Evolutionary conservation across 2,113 vertebrate genomes (phyloP).

Genomic region (Conger conger): DNA sequence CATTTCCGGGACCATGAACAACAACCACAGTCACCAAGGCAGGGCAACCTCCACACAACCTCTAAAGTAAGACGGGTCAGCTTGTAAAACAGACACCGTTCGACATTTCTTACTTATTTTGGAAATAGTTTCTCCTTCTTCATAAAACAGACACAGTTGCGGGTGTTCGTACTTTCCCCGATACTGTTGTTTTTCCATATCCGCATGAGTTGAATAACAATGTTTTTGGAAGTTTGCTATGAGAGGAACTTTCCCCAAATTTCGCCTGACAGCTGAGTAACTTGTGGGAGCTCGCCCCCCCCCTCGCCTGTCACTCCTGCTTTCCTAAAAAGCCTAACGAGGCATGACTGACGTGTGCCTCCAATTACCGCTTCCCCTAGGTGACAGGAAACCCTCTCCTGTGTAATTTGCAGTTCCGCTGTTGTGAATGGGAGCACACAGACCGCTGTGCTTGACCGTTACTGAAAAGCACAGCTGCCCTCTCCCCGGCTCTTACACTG

Average conservation of each 20-base stretch:
- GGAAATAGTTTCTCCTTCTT: too few species aligned
- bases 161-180: background rate
- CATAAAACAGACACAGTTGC: too few species aligned
- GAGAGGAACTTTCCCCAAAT: background rate
- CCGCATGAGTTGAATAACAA: background rate
- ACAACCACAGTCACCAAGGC: background rate
- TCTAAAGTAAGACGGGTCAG: background rate
- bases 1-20: background rate
- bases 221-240: background rate
- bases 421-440: background rate
- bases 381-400: background rate
- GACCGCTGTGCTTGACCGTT: background rate
- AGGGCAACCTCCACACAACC: too few species aligned
- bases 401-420: background rate
- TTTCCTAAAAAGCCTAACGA: background rate
- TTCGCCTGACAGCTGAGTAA: background rate
- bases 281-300: background rate
- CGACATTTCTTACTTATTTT: background rate
- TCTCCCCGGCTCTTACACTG: too few species aligned
- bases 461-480: too few species aligned
- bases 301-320: background rate
- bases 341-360: background rate
- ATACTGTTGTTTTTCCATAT: background rate
- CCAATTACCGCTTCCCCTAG: background rate
- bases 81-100: background rate